phyloP scores from a whole-genome alignment of 2,113 vertebrate genomes.

The Ursus arctos region DNA sequence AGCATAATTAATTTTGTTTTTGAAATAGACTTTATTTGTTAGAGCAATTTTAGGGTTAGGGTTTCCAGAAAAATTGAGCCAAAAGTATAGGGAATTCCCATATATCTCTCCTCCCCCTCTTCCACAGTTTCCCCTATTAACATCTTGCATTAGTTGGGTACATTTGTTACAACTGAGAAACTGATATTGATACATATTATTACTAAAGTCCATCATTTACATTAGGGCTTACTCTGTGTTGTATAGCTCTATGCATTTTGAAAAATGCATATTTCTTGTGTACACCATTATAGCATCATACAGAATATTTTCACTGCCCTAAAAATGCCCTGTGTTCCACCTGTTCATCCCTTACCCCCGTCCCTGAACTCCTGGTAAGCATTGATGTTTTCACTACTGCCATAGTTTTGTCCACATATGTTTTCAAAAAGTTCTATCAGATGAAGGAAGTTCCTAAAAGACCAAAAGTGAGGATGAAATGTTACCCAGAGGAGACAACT shows the following conservation, averaged over 20 bases:
- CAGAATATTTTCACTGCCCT: slow-evolving; percentile 15
- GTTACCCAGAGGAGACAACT: neutral
- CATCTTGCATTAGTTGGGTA: neutral
- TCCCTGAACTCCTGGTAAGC: slow-evolving; percentile 3
- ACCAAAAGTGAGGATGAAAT: slow-evolving; percentile 14
- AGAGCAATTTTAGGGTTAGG: neutral
- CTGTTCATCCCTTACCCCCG: neutral
- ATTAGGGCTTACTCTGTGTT: neutral
- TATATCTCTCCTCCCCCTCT: neutral
- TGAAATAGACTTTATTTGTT: neutral
- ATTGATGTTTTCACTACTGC: slow-evolving; percentile 4
- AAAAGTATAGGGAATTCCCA: neutral
- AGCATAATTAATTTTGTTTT: neutral
- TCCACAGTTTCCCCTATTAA: neutral
- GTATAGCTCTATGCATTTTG: neutral
- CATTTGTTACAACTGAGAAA: neutral
- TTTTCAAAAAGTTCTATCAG: neutral
- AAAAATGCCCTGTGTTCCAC: neutral
- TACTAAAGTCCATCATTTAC: slow-evolving; percentile 10
- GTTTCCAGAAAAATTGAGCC: neutral
- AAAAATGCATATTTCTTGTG: neutral
- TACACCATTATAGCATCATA: neutral
- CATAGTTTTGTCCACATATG: neutral
- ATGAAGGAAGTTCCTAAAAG: neutral
- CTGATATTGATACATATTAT: neutral